Evolutionary conservation across 2,888 invertebrate genomes (phyloP).

Genomic region (Hyles lineata): DNA sequence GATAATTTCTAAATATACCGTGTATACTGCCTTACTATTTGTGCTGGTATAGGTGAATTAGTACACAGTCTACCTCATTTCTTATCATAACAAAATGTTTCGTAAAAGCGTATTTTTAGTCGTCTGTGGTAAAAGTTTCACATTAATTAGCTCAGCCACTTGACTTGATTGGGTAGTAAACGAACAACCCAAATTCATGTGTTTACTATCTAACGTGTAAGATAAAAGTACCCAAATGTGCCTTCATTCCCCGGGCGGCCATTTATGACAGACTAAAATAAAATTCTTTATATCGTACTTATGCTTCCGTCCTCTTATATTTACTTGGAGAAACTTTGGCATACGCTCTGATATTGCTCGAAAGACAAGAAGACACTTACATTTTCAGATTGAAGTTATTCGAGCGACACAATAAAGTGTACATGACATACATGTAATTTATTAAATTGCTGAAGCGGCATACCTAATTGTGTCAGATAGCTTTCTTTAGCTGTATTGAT

Average conservation of each 20-base stretch:
- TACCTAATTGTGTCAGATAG: no score
- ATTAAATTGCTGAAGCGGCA: no score
- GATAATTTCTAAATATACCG: no score
- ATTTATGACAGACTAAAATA: constrained; percentile 24
- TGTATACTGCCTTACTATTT: not conserved
- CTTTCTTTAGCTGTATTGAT: no score
- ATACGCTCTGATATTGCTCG: not conserved
- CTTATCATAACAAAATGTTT: not conserved
- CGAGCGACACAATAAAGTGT: not conserved
- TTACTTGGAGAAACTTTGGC: not conserved
- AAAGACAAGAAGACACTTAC: not conserved
- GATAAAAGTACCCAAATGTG: constrained; percentile 20
- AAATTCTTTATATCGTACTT: constrained; percentile 14
- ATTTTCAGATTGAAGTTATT: not conserved
- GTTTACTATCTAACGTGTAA: constrained; percentile 8
- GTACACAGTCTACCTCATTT: not conserved
- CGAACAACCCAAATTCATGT: not conserved
- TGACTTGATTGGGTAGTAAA: constrained; percentile 16
- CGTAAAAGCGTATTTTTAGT: no score
- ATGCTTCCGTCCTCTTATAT: not conserved
- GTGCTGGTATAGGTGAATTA: not conserved
- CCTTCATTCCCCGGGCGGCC: not conserved
- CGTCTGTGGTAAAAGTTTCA: no score
- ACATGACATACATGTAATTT: no score
- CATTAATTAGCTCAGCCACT: constrained; percentile 17